A percentile compares a stretch with the other conserved stretches of the same genome.
Evolutionary conservation across 2,113 vertebrate genomes (phyloP).

Genomic region (Alouatta palliata): DNA sequence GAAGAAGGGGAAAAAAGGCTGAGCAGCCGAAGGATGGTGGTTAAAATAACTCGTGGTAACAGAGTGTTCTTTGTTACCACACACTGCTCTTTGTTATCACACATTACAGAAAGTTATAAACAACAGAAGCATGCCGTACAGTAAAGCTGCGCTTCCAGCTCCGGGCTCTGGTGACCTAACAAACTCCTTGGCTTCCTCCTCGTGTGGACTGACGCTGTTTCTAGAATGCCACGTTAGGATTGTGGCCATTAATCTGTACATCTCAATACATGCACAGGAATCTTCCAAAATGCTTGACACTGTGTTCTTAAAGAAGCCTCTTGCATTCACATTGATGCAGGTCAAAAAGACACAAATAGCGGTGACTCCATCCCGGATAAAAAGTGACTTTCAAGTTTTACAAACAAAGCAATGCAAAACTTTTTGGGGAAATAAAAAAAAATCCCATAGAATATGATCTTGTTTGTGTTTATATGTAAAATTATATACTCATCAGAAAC

Average conservation of each 20-base stretch:
- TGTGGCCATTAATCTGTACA: neutral
- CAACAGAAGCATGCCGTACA: slow-evolving; percentile 76
- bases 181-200: slow-evolving; percentile 52
- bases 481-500: neutral
- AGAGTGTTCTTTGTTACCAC: slow-evolving; percentile 80
- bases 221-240: slow-evolving; percentile 35
- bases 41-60: slow-evolving; percentile 81
- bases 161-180: slow-evolving; percentile 71
- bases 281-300: neutral
- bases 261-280: neutral
- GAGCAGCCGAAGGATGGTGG: slow-evolving; percentile 75
- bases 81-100: slow-evolving; percentile 82
- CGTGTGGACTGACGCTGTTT: neutral
- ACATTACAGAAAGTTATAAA: slow-evolving; percentile 79
- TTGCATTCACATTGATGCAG: neutral
- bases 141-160: slow-evolving; percentile 55
- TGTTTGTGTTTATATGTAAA: neutral
- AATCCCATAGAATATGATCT: neutral
- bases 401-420: neutral
- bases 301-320: neutral
- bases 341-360: neutral
- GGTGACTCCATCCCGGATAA: neutral
- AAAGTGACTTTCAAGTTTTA: neutral
- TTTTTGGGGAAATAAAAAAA: neutral
- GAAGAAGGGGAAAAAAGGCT: slow-evolving; percentile 74